These are phyloP conservation scores for Enteromius afrohamiltoni DNA, from an alignment of 2,797 vertebrate genomes.

Conservation along the genomic window DNA sequence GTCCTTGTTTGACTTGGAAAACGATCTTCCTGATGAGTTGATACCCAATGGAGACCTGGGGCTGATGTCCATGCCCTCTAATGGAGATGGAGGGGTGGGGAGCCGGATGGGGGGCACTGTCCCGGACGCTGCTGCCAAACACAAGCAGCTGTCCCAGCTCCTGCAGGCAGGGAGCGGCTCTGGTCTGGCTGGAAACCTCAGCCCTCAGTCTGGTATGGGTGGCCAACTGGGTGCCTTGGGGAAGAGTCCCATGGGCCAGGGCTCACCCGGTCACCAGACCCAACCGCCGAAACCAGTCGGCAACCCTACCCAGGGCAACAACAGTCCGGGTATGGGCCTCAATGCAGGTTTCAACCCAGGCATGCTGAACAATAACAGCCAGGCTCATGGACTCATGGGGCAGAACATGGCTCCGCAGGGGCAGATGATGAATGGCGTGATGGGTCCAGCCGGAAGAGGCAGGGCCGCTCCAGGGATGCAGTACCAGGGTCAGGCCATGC, in stretches of 20 bases:
- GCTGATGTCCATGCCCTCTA: conserved; percentile 83
- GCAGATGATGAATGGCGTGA: conserved; percentile 90
- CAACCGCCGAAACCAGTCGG: conserved; percentile 91
- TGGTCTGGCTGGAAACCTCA: conserved; percentile 81
- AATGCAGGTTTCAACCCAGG: conserved; percentile 87
- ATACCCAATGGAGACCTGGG: conserved; percentile 92
- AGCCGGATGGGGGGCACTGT: conserved; percentile 80
- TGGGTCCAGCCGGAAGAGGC: conserved; percentile 88
- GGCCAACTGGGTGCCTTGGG: conserved; percentile 87
- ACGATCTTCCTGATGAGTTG: conserved; percentile 97
- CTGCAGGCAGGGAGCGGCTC: conserved; percentile 86
- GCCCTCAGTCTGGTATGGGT: conserved; percentile 82
- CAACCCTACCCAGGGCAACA: conserved; percentile 79
- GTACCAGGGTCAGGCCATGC: conserved; percentile 88
- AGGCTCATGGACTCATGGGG: conserved; percentile 86
- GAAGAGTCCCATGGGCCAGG: conserved; percentile 90
- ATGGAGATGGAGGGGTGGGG: conserved; percentile 74
- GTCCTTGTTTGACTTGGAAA: conserved; percentile 96
- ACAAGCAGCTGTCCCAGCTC: conserved; percentile 97
- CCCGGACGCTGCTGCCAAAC: conserved; percentile 93
- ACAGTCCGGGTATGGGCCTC: conserved; percentile 86
- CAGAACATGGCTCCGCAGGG: conserved; percentile 84
- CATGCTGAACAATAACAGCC: conserved; percentile 87
- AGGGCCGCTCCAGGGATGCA: conserved; percentile 87
- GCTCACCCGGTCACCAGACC: conserved; percentile 79